Evolutionary conservation across 1,140 invertebrate species (phyloP), one percentile per base, ranked within the genome.

Genomic region (Subanguina moxae): DNA sequence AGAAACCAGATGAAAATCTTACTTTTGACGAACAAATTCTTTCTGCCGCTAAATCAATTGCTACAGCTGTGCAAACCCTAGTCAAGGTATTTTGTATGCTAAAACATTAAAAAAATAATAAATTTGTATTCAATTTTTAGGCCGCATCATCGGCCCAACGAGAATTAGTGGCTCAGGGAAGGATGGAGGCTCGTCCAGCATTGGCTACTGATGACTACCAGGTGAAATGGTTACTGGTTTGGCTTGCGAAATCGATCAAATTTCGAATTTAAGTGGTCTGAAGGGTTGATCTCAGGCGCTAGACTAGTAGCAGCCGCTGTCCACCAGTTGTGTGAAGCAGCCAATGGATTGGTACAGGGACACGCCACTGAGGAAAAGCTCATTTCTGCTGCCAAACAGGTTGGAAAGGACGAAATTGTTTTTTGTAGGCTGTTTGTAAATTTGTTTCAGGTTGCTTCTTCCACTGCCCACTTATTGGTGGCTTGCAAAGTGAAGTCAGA

Each of bases 401-500:
- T 82, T 38, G 65, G 62, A 8, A 27, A 7, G 3, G 48, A 52
- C 3, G 32, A 21, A 27, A 27, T 17, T 0, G 13, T 23, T 52
- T 52, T 3, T 19, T 8, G n/a, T 7, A 52, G 23, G 13, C 3
- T 7, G 19, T 21, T 61, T 61, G 5, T 8, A 32, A 30, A 61
- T 13, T 7, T 7, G 28, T 46, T 23, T 57, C 65, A 93, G 84
- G 95, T 98, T 0, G 94, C 94, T 1, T 91, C 91, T 28, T 94
- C 92, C 0, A 99, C 95, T 0, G 95, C 95, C 0, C 94, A 97
- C 78, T 85, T 99, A 52, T 84, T 99, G 23, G 93, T 98, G 27
- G 95, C 95, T 1, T 97, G 95, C 84, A 96, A 97, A 86, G 92
- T 94, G 28, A 97, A 97, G 85, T 93, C 94, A 0, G 94, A 97